Evolutionary conservation across 92 coral and sea anemone species (phyloP).

Genomic region (Hydrozoanthus gracilis): DNA sequence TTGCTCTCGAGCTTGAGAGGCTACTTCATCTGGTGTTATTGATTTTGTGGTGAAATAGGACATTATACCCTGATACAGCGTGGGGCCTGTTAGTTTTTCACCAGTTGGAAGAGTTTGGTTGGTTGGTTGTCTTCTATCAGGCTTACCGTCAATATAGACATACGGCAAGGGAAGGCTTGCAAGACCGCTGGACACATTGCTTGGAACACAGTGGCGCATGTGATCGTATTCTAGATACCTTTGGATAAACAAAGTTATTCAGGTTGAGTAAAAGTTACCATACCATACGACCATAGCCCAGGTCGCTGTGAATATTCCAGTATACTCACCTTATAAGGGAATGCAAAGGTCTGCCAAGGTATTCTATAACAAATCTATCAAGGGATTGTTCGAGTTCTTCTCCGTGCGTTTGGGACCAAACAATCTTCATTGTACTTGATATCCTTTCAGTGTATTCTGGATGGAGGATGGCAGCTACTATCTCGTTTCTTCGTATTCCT

Average conservation of each 20-base stretch:
- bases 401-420: conserved; percentile 68
- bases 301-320: too few relatives aligned
- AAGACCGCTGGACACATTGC: conserved; percentile 75
- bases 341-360: conserved; percentile 73
- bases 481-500: conserved; percentile 45
- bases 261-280: too few relatives aligned
- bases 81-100: conserved; percentile 66
- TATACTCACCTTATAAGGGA: conserved; percentile 70
- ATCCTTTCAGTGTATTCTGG: conserved; percentile 51
- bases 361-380: conserved; percentile 59
- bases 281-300: too few relatives aligned
- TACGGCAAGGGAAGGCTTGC: conserved; percentile 70
- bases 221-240: conserved; percentile 82
- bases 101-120: conserved; percentile 70
- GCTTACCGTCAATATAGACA: conserved; percentile 63
- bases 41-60: conserved; percentile 66
- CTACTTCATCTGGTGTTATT: conserved; percentile 62
- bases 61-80: conserved; percentile 53
- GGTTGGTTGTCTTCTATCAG: conserved; percentile 63
- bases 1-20: conserved; percentile 56
- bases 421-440: conserved; percentile 53
- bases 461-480: conserved; percentile 16
- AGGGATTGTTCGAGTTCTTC: conserved; percentile 70
- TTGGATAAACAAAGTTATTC: too few relatives aligned
- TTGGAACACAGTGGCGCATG: conserved; percentile 77